Percentiles rank a stretch among this genome's conserved stretches.
Conservation (phyloP, 1,140 invertebrate species). For the Paralvinella palmiformis region DNA sequence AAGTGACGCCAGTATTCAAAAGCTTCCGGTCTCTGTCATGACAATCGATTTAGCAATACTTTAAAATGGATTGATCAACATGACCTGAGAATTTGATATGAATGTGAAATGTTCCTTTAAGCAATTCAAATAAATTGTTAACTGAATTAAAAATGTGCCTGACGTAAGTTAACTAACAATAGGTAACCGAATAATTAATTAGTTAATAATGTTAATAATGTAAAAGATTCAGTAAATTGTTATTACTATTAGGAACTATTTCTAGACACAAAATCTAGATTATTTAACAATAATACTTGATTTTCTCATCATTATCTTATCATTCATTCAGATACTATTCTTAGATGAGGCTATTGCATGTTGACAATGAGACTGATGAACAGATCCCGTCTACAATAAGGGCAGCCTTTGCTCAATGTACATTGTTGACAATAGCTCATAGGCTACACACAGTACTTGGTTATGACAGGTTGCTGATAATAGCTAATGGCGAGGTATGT, state of each 20-base stretch:
- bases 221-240: background rate
- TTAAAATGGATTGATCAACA: no score
- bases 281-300: conserved; percentile 48
- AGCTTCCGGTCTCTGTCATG: no score
- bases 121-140: no score
- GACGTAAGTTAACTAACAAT: no score
- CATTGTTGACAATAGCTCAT: conserved; percentile 54
- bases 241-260: background rate
- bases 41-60: no score
- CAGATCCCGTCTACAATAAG: conserved; percentile 51
- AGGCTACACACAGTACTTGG: conserved; percentile 28
- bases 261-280: background rate
- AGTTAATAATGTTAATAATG: no score
- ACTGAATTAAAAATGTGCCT: no score
- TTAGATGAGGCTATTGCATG: conserved; percentile 55
- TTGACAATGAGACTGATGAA: conserved; percentile 53
- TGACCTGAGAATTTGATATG: no score
- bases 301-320: no score
- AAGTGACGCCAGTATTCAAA: no score
- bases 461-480: conserved; percentile 66
- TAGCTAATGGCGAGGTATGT: conserved; percentile 68
- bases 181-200: no score
- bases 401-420: conserved; percentile 48
- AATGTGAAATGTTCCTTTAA: no score
- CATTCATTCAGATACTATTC: conserved; percentile 47